Percentiles rank a stretch among this genome's conserved stretches.
Conservation (phyloP, 2,888 invertebrate species). For the Cantharis rustica region DNA sequence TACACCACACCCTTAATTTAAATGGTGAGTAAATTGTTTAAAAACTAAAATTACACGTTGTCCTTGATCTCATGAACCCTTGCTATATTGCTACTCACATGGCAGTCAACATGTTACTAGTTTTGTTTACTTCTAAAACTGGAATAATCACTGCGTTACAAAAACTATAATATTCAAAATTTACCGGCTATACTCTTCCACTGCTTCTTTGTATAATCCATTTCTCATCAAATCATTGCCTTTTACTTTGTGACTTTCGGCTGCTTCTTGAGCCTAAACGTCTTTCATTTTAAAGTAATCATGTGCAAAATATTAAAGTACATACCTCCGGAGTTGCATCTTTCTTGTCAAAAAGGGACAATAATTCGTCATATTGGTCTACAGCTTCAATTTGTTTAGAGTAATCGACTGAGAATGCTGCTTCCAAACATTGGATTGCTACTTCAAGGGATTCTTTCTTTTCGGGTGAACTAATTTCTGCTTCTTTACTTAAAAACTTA, state of each 20-base stretch:
- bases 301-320: neutral
- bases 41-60: no score
- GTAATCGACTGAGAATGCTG: conserved; percentile 75
- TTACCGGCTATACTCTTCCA: conserved; percentile 77
- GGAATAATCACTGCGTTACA: neutral
- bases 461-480: conserved; percentile 45
- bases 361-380: conserved; percentile 20
- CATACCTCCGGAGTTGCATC: conserved; percentile 11
- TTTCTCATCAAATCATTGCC: conserved; percentile 90
- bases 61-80: no score
- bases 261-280: conserved; percentile 62
- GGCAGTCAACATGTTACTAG: no score
- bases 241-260: conserved; percentile 85
- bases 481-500: conserved; percentile 47
- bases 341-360: conserved; percentile 16
- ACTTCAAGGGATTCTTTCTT: conserved; percentile 83
- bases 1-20: no score
- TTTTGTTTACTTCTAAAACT: neutral
- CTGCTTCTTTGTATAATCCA: conserved; percentile 79
- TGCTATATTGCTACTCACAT: no score
- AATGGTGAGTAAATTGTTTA: no score
- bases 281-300: neutral
- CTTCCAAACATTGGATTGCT: conserved; percentile 92
- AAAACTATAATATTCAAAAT: neutral
- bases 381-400: neutral